These are phyloP conservation scores for Apogon hyalosoma DNA, from an alignment of 2,797 vertebrate species.

Conservation along the genomic window DNA sequence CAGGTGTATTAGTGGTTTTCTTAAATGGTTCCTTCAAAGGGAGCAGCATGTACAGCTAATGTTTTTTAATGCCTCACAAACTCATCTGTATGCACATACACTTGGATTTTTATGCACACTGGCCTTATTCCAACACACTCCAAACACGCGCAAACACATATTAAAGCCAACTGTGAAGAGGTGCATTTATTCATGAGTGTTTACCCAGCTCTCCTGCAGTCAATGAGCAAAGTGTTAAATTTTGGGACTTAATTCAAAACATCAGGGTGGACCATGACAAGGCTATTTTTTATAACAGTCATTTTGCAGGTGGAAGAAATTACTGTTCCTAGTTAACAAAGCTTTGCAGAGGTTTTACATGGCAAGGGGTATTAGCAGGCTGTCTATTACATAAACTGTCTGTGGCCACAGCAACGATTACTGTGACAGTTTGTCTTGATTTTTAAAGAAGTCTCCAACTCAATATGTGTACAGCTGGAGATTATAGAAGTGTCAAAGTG, in stretches of 20 bases:
- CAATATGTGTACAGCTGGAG: constrained; percentile 1
- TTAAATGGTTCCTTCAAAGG: background rate
- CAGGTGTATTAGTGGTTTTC: background rate
- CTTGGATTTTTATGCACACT: constrained; percentile 36
- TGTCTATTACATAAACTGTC: constrained; percentile 4
- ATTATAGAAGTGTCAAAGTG: background rate
- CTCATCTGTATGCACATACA: constrained; percentile 13
- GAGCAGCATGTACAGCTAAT: background rate
- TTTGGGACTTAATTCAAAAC: constrained; percentile 44
- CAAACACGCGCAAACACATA: constrained; percentile 21
- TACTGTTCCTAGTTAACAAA: constrained; percentile 9
- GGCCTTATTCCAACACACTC: constrained; percentile 47
- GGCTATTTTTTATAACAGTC: constrained; percentile 33
- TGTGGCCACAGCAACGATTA: background rate
- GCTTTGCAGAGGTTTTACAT: background rate
- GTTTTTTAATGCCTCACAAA: constrained; percentile 16
- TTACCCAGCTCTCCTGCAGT: constrained; percentile 37
- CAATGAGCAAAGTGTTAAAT: constrained; percentile 45
- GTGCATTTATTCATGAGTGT: constrained; percentile 59
- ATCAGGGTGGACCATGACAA: constrained; percentile 1
- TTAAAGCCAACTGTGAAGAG: constrained; percentile 45
- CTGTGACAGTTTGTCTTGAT: constrained; percentile 16
- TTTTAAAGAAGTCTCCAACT: background rate
- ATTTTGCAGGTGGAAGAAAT: constrained; percentile 28
- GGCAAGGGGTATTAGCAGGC: background rate